A percentile compares a stretch with the other conserved stretches of the same genome.
These are phyloP conservation scores for Alexandromys fortis DNA, from an alignment of 2,113 vertebrate genomes.

Conservation along the genomic window DNA sequence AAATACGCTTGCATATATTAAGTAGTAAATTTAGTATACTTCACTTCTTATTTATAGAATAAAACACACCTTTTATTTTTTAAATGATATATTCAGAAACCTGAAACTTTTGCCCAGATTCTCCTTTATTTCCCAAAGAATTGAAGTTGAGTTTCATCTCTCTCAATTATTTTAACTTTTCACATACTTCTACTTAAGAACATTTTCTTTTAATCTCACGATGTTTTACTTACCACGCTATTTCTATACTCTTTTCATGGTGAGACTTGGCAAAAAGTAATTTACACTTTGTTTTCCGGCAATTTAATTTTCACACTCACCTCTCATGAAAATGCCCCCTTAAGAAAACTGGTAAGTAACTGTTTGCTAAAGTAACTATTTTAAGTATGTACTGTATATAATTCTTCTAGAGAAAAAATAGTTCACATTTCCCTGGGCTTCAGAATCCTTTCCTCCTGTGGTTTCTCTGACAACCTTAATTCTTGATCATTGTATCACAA, in stretches of 20 bases:
- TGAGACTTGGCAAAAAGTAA: slow-evolving; percentile 32
- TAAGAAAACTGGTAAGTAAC: not conserved
- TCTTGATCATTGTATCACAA: not conserved
- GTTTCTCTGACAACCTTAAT: not conserved
- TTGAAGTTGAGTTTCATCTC: not conserved
- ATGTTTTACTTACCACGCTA: not conserved
- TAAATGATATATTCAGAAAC: not conserved
- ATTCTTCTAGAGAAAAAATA: not conserved
- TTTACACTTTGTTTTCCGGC: not conserved
- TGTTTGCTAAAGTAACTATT: not conserved
- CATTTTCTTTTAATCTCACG: not conserved
- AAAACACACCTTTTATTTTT: not conserved
- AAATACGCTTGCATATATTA: not conserved
- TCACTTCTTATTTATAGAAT: not conserved
- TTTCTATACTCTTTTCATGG: not conserved
- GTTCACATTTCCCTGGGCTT: not conserved
- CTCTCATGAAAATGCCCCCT: not conserved
- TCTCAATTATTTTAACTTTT: not conserved
- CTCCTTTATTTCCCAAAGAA: not conserved
- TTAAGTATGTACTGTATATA: not conserved
- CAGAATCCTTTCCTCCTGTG: not conserved
- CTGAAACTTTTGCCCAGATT: not conserved
- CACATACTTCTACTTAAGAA: not conserved
- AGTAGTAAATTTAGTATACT: not conserved
- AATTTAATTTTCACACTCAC: not conserved